Conservation (phyloP, 2,888 invertebrate species). For the Flexamia atlantica region DNA sequence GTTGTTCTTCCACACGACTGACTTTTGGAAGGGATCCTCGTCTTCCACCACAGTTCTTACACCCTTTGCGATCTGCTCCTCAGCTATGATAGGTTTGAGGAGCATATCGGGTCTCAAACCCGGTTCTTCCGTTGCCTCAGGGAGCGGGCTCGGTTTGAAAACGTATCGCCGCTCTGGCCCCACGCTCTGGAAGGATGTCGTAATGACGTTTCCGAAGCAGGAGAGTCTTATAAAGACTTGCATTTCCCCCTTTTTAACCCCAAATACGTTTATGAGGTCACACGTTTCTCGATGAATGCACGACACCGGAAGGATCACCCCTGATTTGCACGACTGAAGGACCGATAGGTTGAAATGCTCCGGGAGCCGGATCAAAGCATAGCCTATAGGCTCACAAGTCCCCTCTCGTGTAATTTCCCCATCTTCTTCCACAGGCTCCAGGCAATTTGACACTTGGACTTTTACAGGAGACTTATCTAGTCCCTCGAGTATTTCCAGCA, state of each 20-base stretch:
- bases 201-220: slow-evolving; percentile 23
- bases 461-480: slow-evolving; percentile 15
- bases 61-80: slow-evolving; percentile 4
- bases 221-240: slow-evolving; percentile 31
- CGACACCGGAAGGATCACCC: slow-evolving; percentile 38
- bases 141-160: slow-evolving; percentile 18
- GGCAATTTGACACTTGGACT: slow-evolving; percentile 8
- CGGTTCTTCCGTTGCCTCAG: not conserved
- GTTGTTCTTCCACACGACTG: slow-evolving; percentile 11
- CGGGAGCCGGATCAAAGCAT: slow-evolving; percentile 4
- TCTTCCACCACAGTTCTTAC: not conserved
- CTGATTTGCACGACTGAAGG: slow-evolving; percentile 30
- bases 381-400: slow-evolving; percentile 35
- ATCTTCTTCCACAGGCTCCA: not conserved
- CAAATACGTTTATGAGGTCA: slow-evolving; percentile 20
- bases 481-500: not conserved
- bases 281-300: not conserved
- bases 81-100: slow-evolving; percentile 16
- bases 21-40: not conserved
- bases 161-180: slow-evolving; percentile 3
- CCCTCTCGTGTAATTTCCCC: not conserved
- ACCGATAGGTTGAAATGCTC: slow-evolving; percentile 38
- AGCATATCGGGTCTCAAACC: not conserved
- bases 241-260: slow-evolving; percentile 32
- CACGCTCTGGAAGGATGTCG: slow-evolving; percentile 18